Evolutionary conservation across 2,888 invertebrate genomes (phyloP), one percentile per base, ranked within the genome.

Genomic region (Clistopyga incitator): DNA sequence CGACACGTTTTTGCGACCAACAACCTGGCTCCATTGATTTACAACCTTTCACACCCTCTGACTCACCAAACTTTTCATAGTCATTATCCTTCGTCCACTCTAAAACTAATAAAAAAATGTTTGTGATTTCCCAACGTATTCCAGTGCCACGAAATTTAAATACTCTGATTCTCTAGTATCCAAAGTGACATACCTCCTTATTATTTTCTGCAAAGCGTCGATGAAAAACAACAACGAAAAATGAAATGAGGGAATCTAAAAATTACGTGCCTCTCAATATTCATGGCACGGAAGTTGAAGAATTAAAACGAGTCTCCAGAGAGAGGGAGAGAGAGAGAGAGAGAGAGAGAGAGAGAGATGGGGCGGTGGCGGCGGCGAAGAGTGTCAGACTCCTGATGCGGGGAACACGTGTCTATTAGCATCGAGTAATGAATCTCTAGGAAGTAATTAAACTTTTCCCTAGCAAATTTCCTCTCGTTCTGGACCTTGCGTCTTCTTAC

Each of bases 391-490:
- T 81, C 72, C 77, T 74, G 64, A n/a, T n/a, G n/a, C n/a, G n/a
- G 76, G 81, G 86, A 88, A 91, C 89, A 89, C 87, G 90, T 91
- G 90, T 91, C 91, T 88, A 91, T 92, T 91, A 92, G 89, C 90
- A 91, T 90, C 88, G 88, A 89, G 89, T 91, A 91, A 91, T 91
- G 91, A 92, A 91, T 91, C 89, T 88, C 89, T 84, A 84, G 90
- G 87, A 91, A 92, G 92, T 92, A 92, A 92, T 92, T 91, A 92
- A 92, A 92, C 88, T 92, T 92, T 90, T 87, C 89, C 86, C 88
- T 82, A 83, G 87, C 85, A 87, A 90, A 91, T 91, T 88, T 89
- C 82, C 78, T 86, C 68, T 86, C 82, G 78, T 67, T n/a, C 76
- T 11, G 29, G 50, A 20, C 76, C 78, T 83, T 47, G 76, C 81